Percentiles rank a stretch among this genome's conserved stretches.
Conservation (phyloP, 53 echinoderm and acorn worm species). For the Arbacia lixula region DNA sequence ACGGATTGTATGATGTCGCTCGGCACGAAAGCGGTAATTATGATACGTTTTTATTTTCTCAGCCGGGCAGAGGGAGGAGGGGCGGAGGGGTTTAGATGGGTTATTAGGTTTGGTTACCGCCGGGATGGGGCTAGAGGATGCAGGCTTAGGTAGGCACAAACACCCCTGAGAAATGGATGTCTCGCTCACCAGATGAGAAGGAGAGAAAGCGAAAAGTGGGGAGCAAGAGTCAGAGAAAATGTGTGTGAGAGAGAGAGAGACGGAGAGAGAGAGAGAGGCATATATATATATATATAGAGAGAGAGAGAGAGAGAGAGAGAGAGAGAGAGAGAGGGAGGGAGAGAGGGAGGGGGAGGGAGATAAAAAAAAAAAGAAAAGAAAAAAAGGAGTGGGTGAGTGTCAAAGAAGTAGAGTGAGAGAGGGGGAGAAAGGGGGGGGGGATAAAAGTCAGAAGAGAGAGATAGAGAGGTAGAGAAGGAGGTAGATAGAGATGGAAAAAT, state of each 20-base stretch:
- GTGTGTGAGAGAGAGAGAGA: neutral
- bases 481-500: no score
- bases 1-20: no score
- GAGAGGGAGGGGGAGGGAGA: neutral
- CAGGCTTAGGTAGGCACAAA: neutral
- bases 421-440: no score
- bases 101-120: neutral
- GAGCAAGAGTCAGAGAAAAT: neutral
- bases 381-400: no score
- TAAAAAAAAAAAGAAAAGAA: no score
- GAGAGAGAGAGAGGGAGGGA: neutral
- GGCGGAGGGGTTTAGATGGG: neutral
- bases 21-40: no score
- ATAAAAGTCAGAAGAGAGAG: no score
- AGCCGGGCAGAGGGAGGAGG: neutral
- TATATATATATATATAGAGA: no score
- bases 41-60: neutral
- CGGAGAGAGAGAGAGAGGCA: neutral
- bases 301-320: neutral
- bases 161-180: neutral
- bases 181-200: no score
- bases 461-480: no score
- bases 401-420: no score
- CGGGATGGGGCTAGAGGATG: neutral
- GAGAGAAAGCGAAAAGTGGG: neutral